Conservation (phyloP, 2,113 vertebrate species). For the Heptranchias perlo region DNA sequence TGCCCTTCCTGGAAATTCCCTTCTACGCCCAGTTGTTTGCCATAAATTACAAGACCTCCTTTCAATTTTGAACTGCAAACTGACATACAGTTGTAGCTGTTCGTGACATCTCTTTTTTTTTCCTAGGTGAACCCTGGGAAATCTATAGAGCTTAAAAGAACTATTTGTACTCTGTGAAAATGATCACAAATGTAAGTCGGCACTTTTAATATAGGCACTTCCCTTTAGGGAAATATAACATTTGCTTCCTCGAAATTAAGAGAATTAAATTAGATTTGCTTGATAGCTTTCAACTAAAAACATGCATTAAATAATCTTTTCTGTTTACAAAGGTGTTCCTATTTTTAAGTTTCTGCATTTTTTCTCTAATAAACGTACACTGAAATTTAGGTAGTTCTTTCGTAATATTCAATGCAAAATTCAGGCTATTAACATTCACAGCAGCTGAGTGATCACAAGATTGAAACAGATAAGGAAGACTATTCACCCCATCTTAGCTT, state of each 20-base stretch:
- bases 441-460: neutral
- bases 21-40: neutral
- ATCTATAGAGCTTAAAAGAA: neutral
- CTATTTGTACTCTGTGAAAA: neutral
- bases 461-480: neutral
- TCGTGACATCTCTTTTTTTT: neutral
- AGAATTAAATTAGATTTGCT: neutral
- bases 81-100: neutral
- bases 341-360: neutral
- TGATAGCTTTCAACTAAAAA: neutral
- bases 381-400: neutral
- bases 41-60: conserved; percentile 9
- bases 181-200: neutral
- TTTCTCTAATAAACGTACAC: neutral
- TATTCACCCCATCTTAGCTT: neutral
- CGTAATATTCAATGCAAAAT: neutral
- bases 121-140: too few relatives aligned
- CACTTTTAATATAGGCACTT: neutral
- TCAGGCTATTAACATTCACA: neutral
- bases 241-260: neutral
- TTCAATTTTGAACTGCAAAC: neutral
- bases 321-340: neutral
- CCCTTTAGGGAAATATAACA: neutral
- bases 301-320: neutral
- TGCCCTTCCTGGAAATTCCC: conserved; percentile 22